Evolutionary conservation across 2,888 invertebrate genomes (phyloP).

Genomic region (Lissocephala sabroskyi): DNA sequence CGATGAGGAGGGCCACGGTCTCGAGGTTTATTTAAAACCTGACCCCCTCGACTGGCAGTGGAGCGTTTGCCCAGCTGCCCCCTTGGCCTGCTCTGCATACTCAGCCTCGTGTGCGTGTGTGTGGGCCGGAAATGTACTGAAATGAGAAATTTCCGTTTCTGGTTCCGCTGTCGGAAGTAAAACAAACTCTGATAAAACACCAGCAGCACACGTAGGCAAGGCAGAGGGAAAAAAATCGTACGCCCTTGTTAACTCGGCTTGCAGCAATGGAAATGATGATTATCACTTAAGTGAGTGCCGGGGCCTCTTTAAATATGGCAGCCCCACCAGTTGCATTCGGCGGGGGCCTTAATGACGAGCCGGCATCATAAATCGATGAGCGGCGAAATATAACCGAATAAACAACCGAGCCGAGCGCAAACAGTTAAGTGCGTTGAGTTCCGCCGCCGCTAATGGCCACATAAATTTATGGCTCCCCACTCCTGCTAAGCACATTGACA

Average conservation of each 20-base stretch:
- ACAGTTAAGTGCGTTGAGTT: conserved; percentile 35
- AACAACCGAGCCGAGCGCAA: background rate
- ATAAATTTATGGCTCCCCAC: conserved; percentile 49
- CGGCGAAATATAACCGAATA: background rate
- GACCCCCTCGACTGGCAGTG: too few relatives aligned
- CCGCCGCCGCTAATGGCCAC: conserved; percentile 39
- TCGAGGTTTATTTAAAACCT: too few relatives aligned
- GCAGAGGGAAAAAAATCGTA: background rate
- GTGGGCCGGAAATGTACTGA: conserved; percentile 53
- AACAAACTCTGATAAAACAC: conserved; percentile 59
- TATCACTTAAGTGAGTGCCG: background rate
- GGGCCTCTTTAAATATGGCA: conserved; percentile 29
- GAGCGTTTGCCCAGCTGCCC: too few relatives aligned
- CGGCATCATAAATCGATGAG: conserved; percentile 36
- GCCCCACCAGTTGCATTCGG: conserved; percentile 48
- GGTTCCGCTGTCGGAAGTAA: conserved; percentile 62
- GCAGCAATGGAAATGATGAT: too few relatives aligned
- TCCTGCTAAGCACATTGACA: conserved; percentile 36
- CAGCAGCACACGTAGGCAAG: background rate
- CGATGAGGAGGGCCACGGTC: too few relatives aligned
- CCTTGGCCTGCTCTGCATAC: too few relatives aligned
- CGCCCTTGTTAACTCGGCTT: too few relatives aligned
- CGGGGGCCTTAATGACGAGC: conserved; percentile 25
- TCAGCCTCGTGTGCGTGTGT: conserved; percentile 3
- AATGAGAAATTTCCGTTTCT: conserved; percentile 64